Conservation (phyloP, 2,113 vertebrate species). For the Aphyosemion australe region DNA sequence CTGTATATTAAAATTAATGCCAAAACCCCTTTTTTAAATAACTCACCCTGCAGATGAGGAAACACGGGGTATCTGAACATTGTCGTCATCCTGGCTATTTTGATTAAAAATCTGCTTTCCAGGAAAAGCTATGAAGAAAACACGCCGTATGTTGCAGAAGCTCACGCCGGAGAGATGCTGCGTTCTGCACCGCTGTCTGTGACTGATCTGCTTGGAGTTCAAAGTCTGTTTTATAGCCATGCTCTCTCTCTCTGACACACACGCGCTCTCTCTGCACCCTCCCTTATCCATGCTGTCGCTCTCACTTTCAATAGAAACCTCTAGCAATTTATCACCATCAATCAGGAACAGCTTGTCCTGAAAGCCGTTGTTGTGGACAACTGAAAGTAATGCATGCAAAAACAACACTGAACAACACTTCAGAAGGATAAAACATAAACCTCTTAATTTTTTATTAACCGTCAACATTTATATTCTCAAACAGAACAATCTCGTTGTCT, state of each 20-base stretch:
- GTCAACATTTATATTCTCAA: too few relatives aligned
- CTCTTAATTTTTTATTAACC: too few relatives aligned
- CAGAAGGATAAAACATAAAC: neutral
- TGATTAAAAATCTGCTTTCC: neutral
- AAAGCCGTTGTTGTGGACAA: neutral
- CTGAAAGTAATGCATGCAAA: neutral
- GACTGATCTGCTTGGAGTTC: slow-evolving; percentile 54
- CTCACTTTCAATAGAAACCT: slow-evolving; percentile 15
- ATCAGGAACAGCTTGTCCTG: neutral
- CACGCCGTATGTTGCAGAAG: slow-evolving; percentile 7
- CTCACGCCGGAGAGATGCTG: slow-evolving; percentile 19
- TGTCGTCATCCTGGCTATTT: slow-evolving; percentile 67
- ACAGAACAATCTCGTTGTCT: too few relatives aligned
- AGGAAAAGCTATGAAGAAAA: slow-evolving; percentile 12
- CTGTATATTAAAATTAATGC: neutral
- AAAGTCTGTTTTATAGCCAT: slow-evolving; percentile 64
- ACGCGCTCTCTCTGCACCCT: slow-evolving; percentile 2
- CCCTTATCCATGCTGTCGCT: slow-evolving; percentile 24
- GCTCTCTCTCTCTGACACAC: neutral
- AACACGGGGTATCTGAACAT: slow-evolving; percentile 77
- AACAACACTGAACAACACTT: neutral
- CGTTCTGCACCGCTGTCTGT: slow-evolving; percentile 49
- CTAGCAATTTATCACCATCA: neutral
- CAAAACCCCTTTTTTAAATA: neutral
- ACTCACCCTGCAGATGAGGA: slow-evolving; percentile 80